Evolutionary conservation across 2,113 vertebrate genomes (phyloP).

Genomic region (Vombatus ursinus): DNA sequence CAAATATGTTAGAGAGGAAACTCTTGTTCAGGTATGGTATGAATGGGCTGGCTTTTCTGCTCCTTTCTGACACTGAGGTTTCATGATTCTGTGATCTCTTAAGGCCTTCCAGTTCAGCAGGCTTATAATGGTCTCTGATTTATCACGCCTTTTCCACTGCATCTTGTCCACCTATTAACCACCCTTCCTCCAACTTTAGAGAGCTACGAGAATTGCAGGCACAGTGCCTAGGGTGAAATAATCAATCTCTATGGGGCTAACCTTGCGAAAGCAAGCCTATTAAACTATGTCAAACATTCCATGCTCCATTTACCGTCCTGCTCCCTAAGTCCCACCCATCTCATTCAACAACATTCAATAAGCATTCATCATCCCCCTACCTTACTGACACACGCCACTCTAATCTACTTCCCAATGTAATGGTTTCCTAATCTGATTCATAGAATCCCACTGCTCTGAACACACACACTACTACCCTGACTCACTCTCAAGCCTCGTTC

Average conservation of each 20-base stretch:
- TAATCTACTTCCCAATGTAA: not conserved
- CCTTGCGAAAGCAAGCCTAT: not conserved
- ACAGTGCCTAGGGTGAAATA: not conserved
- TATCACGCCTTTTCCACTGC: not conserved
- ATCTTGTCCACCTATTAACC: not conserved
- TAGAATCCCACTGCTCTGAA: not conserved
- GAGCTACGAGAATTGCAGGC: not conserved
- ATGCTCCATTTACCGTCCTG: not conserved
- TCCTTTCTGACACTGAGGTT: not conserved
- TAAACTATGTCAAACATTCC: not conserved
- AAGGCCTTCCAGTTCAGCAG: not conserved
- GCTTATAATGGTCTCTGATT: not conserved
- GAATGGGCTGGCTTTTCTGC: no score
- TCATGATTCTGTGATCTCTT: not conserved
- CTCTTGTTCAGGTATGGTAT: no score
- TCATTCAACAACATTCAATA: not conserved
- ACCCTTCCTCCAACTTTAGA: not conserved
- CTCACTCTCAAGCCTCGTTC: not conserved
- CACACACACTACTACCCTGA: no score
- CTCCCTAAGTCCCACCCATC: not conserved
- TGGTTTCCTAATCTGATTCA: not conserved
- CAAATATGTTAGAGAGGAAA: not conserved
- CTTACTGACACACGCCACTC: not conserved
- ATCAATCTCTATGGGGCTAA: not conserved
- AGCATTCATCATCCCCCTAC: not conserved